A percentile compares a stretch with the other conserved stretches of the same genome.
Conservation (phyloP, 2,888 invertebrate genomes). For the Baccha elongata region DNA sequence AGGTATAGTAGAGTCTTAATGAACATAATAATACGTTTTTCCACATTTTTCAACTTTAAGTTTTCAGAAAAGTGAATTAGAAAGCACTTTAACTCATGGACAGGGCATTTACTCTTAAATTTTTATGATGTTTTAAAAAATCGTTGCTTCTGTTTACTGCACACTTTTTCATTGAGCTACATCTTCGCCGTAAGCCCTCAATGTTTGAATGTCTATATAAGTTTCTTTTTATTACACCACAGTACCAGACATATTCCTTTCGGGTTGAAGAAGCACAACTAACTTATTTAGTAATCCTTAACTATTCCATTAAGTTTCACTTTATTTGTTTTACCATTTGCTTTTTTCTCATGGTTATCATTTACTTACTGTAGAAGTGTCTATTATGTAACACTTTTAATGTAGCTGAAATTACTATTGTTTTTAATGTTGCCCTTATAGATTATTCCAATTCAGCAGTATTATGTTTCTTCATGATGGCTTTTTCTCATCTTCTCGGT, state of each 20-base stretch:
- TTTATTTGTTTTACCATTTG: slow-evolving; percentile 5
- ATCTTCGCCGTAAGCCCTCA: no score
- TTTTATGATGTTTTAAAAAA: no score
- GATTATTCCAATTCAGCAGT: not conserved
- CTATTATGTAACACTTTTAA: slow-evolving; percentile 34
- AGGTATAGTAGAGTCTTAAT: no score
- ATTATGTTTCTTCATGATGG: not conserved
- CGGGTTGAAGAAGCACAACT: not conserved
- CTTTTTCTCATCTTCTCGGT: not conserved
- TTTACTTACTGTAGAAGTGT: slow-evolving; percentile 21
- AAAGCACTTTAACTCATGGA: no score
- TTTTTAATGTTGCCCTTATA: slow-evolving; percentile 23
- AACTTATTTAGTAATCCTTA: slow-evolving; percentile 27
- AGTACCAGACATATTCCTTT: not conserved
- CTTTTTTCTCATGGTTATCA: slow-evolving; percentile 14
- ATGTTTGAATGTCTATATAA: no score
- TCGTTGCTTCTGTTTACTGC: no score
- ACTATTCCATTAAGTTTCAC: slow-evolving; percentile 25
- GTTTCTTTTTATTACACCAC: not conserved
- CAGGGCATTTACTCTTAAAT: no score
- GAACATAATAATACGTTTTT: no score
- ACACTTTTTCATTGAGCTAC: no score
- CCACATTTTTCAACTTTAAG: no score
- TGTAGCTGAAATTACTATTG: slow-evolving; percentile 49
- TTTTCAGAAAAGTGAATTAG: no score